Evolutionary conservation across 2,888 invertebrate genomes (phyloP), one percentile per base, ranked within the genome.

Genomic region (Marasmarcha lunaedactyla): DNA sequence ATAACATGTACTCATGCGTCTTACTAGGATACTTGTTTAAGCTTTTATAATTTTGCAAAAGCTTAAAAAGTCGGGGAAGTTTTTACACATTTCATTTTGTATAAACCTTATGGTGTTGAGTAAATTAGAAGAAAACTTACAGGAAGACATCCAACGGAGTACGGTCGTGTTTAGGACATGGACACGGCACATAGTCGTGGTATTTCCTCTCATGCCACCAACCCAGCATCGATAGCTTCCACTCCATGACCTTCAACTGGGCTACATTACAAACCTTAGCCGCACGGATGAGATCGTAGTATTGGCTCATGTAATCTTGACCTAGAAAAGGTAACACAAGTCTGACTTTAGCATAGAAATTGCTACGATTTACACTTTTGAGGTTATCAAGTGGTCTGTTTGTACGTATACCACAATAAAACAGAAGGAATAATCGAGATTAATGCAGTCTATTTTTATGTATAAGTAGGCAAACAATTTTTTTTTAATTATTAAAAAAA

Each of bases 241-340:
- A 86, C 41, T 77, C 71, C 3, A 85, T 84, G 0, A 64, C 56
- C 48, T 77, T 77, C 36, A 66, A 50, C 44, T 72, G 60, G 1
- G 84, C 72, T 3, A 71, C 55, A 1, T 64, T 47, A 40, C 77
- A 73, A 1, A 36, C 42, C 4, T 61, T 62, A 3, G 79, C 70
- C 43, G 71, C 64, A 27, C 63, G 53, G 38, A 86, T 41, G 12
- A 84, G 49, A 40, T 63, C 56, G 41, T 81, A 76, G 47, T 79
- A 86, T 1, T 70, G 59, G 1, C 71, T 58, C 67, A 86, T 79
- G 14, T 68, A 49, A 52, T 85, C 81, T 65, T 86, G 86, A 2
- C 85, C 86, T 86, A 43, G 20, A 46, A 41, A 14, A 35, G 20
- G 3, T 5, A 20, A 30, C 15, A 38, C 14, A 33, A 20, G 4